These are phyloP conservation scores for Aspidapion aeneum DNA, from an alignment of 2,888 invertebrate genomes.

Conservation along the genomic window DNA sequence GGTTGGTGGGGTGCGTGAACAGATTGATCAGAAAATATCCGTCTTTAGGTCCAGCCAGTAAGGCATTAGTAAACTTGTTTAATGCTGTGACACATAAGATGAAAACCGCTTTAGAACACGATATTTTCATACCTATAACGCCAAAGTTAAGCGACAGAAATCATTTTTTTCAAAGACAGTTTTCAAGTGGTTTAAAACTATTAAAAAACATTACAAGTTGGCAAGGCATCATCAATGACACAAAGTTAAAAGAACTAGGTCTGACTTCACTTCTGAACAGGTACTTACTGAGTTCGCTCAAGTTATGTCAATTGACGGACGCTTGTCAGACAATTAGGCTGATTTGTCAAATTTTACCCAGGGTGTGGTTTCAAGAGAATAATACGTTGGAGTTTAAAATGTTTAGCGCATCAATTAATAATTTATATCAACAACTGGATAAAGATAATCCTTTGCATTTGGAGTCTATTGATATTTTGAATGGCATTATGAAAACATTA, in stretches of 20 bases:
- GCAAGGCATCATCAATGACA: constrained; percentile 73
- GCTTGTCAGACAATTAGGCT: constrained; percentile 53
- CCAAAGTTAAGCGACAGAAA: constrained; percentile 67
- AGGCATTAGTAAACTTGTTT: constrained; percentile 62
- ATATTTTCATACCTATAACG: constrained; percentile 91
- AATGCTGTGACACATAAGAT: constrained; percentile 71
- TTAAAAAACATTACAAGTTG: constrained; percentile 76
- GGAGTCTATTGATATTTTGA: constrained; percentile 45
- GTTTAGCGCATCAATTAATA: constrained; percentile 55
- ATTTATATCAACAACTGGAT: constrained; percentile 57
- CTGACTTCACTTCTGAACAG: constrained; percentile 75
- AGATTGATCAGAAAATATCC: constrained; percentile 68
- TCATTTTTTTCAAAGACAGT: constrained; percentile 80
- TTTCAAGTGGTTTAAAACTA: constrained; percentile 75
- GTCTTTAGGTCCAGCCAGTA: constrained; percentile 57
- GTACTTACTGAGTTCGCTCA: constrained; percentile 48
- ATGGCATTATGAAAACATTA: constrained; percentile 44
- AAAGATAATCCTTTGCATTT: constrained; percentile 58
- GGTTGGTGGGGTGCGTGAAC: constrained; percentile 70
- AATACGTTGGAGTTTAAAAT: constrained; percentile 56
- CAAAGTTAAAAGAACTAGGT: constrained; percentile 67
- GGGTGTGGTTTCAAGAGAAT: constrained; percentile 60
- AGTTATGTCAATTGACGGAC: constrained; percentile 48
- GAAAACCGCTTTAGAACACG: constrained; percentile 74
- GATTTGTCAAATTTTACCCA: constrained; percentile 59